These are phyloP conservation scores for Galemys pyrenaicus DNA, from an alignment of 2,113 vertebrate genomes.

Conservation along the genomic window DNA sequence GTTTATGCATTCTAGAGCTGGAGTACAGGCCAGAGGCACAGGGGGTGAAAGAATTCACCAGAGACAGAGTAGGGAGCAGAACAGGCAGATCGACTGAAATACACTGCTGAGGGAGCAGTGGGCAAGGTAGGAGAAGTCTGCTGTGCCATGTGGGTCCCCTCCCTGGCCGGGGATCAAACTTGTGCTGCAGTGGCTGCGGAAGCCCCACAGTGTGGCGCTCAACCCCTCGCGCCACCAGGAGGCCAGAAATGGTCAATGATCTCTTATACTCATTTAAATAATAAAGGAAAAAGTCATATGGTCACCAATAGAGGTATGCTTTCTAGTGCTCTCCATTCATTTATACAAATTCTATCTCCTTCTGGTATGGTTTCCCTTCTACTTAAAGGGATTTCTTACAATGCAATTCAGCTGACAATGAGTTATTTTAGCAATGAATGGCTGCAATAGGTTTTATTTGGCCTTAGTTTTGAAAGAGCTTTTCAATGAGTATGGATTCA, in stretches of 20 bases:
- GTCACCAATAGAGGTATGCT: rapidly evolving
- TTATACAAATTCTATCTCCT: background rate
- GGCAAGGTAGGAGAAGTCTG: too few relatives aligned
- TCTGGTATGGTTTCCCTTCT: background rate
- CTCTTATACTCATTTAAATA: background rate
- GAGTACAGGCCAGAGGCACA: too few relatives aligned
- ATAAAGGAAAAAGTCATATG: background rate
- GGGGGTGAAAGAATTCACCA: too few relatives aligned
- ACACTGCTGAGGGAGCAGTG: too few relatives aligned
- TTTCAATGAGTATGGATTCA: background rate
- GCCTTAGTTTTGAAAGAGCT: background rate
- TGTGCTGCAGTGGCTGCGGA: too few relatives aligned
- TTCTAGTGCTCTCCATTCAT: background rate
- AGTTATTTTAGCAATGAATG: background rate
- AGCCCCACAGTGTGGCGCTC: too few relatives aligned
- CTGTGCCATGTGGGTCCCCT: too few relatives aligned
- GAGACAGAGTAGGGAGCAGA: too few relatives aligned
- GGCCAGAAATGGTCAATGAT: background rate
- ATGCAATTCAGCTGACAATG: background rate
- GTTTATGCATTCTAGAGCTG: too few relatives aligned
- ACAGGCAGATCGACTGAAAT: too few relatives aligned
- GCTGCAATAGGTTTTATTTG: background rate
- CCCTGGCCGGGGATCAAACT: too few relatives aligned
- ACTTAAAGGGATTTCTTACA: background rate
- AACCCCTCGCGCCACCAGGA: too few relatives aligned